These are phyloP conservation scores for Lacerta agilis DNA, from an alignment of 2,797 vertebrate genomes.

Conservation along the genomic window DNA sequence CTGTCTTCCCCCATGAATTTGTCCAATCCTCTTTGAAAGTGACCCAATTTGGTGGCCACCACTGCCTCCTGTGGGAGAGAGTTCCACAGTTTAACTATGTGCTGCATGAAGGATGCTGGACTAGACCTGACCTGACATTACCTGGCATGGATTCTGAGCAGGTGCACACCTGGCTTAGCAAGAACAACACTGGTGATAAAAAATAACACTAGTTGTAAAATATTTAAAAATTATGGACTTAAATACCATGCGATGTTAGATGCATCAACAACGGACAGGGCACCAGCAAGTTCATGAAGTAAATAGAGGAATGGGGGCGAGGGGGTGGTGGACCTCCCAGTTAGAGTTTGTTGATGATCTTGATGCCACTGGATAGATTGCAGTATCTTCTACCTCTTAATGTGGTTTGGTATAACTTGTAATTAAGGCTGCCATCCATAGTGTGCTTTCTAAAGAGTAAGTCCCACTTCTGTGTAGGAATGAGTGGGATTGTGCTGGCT, in stretches of 20 bases:
- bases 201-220: background rate
- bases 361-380: background rate
- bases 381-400: background rate
- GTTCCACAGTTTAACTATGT: too few relatives aligned
- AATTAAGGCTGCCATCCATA: background rate
- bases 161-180: background rate
- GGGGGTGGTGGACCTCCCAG: background rate
- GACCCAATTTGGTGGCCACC: too few relatives aligned
- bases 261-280: background rate
- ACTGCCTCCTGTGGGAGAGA: too few relatives aligned
- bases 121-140: too few relatives aligned
- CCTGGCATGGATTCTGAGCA: background rate
- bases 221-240: background rate
- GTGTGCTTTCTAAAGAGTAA: background rate
- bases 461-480: background rate
- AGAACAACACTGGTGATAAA: background rate
- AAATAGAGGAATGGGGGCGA: background rate
- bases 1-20: too few relatives aligned
- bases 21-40: too few relatives aligned
- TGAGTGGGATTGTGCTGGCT: too few relatives aligned
- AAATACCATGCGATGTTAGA: background rate
- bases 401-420: background rate
- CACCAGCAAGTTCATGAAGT: background rate
- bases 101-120: too few relatives aligned
- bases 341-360: background rate